Conservation (phyloP, 2,888 invertebrate genomes). For the Dexiosoma caninum region DNA sequence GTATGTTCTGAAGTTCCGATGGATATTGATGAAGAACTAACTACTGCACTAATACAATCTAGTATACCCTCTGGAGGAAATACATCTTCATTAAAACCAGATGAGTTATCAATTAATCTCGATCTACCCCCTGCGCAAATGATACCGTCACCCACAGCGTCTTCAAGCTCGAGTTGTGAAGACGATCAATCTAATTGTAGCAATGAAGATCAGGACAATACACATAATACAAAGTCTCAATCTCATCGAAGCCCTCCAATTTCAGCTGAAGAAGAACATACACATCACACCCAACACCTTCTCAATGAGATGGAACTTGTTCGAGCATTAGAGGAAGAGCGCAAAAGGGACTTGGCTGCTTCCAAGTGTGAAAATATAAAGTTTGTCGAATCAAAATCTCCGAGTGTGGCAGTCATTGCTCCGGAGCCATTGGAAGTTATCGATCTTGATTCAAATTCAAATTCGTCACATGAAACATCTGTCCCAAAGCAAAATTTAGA, state of each 20-base stretch:
- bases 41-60: slow-evolving; percentile 71
- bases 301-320: slow-evolving; percentile 73
- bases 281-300: slow-evolving; percentile 73
- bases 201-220: slow-evolving; percentile 67
- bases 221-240: slow-evolving; percentile 56
- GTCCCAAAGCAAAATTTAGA: slow-evolving; percentile 55
- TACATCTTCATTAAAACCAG: slow-evolving; percentile 46
- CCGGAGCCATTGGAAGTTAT: slow-evolving; percentile 75
- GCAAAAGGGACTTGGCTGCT: slow-evolving; percentile 71
- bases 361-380: slow-evolving; percentile 69
- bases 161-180: slow-evolving; percentile 54
- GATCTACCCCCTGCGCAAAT: slow-evolving; percentile 74
- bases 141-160: slow-evolving; percentile 71
- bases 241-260: slow-evolving; percentile 65
- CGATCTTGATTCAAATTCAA: slow-evolving; percentile 75
- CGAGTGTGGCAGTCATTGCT: slow-evolving; percentile 71
- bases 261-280: slow-evolving; percentile 71
- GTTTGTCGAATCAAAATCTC: slow-evolving; percentile 70
- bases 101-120: slow-evolving; percentile 67
- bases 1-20: slow-evolving; percentile 73
- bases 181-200: slow-evolving; percentile 69
- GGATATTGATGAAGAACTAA: slow-evolving; percentile 74
- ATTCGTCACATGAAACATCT: slow-evolving; percentile 63
- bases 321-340: slow-evolving; percentile 72
- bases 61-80: slow-evolving; percentile 68